Base-by-base conservation (phyloP, 2,888 invertebrate genomes). In the Phyllotreta cruciferae region DNA sequence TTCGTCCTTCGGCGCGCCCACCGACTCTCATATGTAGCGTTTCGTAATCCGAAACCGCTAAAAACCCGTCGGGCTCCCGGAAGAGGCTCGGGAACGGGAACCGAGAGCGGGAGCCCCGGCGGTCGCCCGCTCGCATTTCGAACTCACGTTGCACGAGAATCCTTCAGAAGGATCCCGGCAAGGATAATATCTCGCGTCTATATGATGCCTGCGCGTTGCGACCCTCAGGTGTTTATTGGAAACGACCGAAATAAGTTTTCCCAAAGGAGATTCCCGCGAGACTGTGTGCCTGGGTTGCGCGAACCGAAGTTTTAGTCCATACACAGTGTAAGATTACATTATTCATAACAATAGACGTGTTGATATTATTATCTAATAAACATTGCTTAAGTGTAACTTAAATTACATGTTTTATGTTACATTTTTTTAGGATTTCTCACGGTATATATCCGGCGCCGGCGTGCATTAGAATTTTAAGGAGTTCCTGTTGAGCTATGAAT, bases 201-300 rank as follows among this genome's bases (percentile, higher is more conserved):
- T n/a, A 11, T 44, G 44, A 44, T 44, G 10, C 44, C 44, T 11
- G n/a, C 44, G 44, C 10, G 11, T 10, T 10, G 10, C 44, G 1
- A 50, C 60, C 52, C 52, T 52, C 60, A 60, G 60, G 60, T 60
- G 60, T 60, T 52, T 60, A 60, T 60, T 52, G 60, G 52, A 42
- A 52, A 13, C 52, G 52, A 42, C 58, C 50, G 42, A 52, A 60
- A 60, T 42, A 60, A 60, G 60, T 60, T 50, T 60, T 52, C 60
- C 60, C 52, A 34, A 13, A 52, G 41, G 60, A 60, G 44, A n/a
- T 10, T 13, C 44, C 6, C 10, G 44, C 24, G 24, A 24, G 24
- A 24, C 24, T 24, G 24, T 24, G 2, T 24, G 24, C 24, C 4
- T 24, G 4, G 24, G 1, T 24, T 24, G 24, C 24, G 24, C 2